Evolutionary conservation across 2,888 invertebrate species (phyloP).

Genomic region (Mesochorus sp.): DNA sequence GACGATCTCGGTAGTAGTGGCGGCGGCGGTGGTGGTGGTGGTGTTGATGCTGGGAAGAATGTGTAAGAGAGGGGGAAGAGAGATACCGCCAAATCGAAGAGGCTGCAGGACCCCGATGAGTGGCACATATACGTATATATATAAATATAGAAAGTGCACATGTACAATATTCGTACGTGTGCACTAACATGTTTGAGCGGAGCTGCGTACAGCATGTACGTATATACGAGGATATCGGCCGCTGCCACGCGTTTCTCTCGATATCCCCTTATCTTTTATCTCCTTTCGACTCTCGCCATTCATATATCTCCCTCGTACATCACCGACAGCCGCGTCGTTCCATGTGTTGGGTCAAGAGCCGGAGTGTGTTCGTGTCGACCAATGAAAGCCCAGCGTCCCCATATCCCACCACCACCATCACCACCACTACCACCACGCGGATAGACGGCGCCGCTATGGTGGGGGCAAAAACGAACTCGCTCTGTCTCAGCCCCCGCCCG

Average conservation of each 20-base stretch:
- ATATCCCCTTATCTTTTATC: constrained; percentile 19
- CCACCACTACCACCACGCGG: no score
- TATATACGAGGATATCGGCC: not conserved
- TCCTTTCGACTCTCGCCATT: constrained; percentile 6
- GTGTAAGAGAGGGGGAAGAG: constrained; percentile 13
- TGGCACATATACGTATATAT: no score
- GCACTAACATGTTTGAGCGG: not conserved
- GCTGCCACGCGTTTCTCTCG: constrained; percentile 21
- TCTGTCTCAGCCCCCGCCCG: constrained; percentile 67
- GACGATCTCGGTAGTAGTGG: not conserved
- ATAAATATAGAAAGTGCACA: not conserved
- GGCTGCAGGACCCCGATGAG: constrained; percentile 33
- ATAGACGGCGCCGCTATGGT: constrained; percentile 33
- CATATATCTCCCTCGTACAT: constrained; percentile 2
- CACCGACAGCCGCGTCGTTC: not conserved
- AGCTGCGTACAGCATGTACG: not conserved
- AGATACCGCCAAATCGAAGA: constrained; percentile 40
- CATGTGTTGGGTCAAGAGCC: constrained; percentile 15
- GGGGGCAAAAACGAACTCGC: constrained; percentile 61
- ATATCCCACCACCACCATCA: no score
- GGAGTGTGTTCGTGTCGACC: constrained; percentile 68
- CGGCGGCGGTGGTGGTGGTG: not conserved
- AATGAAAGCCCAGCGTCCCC: constrained; percentile 68
- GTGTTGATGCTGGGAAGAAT: not conserved
- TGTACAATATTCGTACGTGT: not conserved